Percentiles rank a stretch among this genome's conserved stretches.
These are phyloP conservation scores for Horisme vitalbata DNA, from an alignment of 2,888 invertebrate species.

Conservation along the genomic window DNA sequence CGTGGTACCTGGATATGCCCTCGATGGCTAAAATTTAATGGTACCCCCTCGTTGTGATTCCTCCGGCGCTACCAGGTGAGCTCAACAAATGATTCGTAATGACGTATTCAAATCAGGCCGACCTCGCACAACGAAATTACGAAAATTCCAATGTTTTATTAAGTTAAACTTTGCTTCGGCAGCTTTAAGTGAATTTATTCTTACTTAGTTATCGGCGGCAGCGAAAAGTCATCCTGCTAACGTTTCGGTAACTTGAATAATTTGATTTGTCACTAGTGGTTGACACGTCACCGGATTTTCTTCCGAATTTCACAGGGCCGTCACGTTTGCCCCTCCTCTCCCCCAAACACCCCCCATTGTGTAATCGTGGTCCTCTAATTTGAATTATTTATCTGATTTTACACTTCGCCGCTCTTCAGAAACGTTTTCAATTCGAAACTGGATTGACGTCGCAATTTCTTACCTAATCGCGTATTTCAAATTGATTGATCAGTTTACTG, in stretches of 20 bases:
- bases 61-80: slow-evolving; percentile 25
- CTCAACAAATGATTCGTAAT: slow-evolving; percentile 66
- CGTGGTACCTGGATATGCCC: too few species aligned
- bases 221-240: slow-evolving; percentile 80
- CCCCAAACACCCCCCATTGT: slow-evolving; percentile 55
- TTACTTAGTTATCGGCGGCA: slow-evolving; percentile 80
- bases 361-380: slow-evolving; percentile 74
- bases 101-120: slow-evolving; percentile 76
- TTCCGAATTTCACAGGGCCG: slow-evolving; percentile 68
- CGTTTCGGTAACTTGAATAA: slow-evolving; percentile 82
- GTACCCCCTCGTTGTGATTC: slow-evolving; percentile 23
- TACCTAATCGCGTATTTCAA: slow-evolving; percentile 26
- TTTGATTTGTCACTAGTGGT: slow-evolving; percentile 80
- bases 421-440: slow-evolving; percentile 41
- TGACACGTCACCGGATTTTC: slow-evolving; percentile 79
- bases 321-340: slow-evolving; percentile 63
- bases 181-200: slow-evolving; percentile 81
- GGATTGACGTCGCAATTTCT: slow-evolving; percentile 27
- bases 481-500: slow-evolving; percentile 25
- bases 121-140: slow-evolving; percentile 76
- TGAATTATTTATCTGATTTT: slow-evolving; percentile 80
- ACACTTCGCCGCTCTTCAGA: slow-evolving; percentile 49
- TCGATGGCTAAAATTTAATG: too few species aligned
- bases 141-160: slow-evolving; percentile 81
- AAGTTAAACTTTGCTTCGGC: slow-evolving; percentile 81